Base-by-base conservation (phyloP, 2,797 vertebrate genomes). In the Microtus obscurus region DNA sequence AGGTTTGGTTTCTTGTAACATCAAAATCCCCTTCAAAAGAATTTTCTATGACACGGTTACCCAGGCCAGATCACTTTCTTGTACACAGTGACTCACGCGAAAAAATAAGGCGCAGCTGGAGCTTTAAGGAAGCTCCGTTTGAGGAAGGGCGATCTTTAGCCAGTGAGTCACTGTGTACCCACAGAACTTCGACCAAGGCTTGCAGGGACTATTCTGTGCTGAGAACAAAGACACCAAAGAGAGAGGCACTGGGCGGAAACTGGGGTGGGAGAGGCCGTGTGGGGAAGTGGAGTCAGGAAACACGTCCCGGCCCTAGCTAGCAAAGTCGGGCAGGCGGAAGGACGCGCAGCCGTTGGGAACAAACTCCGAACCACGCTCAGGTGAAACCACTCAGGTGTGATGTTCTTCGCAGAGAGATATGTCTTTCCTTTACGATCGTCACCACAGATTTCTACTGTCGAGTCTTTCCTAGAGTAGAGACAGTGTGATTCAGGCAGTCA, bases 221-320 rank as follows among this genome's bases (percentile, higher is more conserved):
- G 87, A 97, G 98, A 98, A 98, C 98, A 98, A 98, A 98, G 97
- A 92, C 93, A 94, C 93, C 97, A 98, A 94, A 98, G 97, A 98
- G 97, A 96, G 85, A 56, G 89, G 91, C 93, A 48, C 0, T 43
- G 89, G 94, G 87, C 96, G 86, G 96, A 89, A 97, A 90, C 43
- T 2, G 19, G 23, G 96, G 95, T 97, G 59, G 96, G 81, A 83
- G 71, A 92, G 93, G 34, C 83, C 7, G 4, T 0, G 0, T 1
- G 29, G 59, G 65, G 80, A 85, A 14, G 59, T 51, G 94, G 53
- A 79, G 92, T 77, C 81, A 87, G 93, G 83, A 95, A 95, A 73
- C 23, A 51, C 27, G 95, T 87, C 92, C 90, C 63, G 83, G 85
- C 40, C 61, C 69, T 96, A 67, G 77, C 83, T 67, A 77, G 81